Base-by-base conservation (phyloP, 2,797 vertebrate species). In the Enteromius thamalakanensis region DNA sequence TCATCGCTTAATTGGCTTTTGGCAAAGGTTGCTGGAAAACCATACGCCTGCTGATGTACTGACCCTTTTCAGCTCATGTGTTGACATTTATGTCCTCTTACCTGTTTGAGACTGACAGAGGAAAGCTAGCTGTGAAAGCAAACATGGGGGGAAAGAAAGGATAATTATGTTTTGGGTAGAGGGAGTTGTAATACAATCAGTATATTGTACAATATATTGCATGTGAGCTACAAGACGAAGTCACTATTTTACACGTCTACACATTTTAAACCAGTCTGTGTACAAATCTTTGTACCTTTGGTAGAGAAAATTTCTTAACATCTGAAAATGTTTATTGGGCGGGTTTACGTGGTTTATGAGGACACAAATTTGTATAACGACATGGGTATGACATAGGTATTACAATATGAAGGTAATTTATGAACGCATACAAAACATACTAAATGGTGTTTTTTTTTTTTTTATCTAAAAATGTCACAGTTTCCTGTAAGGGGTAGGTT, bases 81-180 rank as follows among this genome's bases (percentile, higher is more conserved):
- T 86, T 86, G 76, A 86, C 79, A 80, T 87, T 84, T 82, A 37
- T 70, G 45, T 85, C 55, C 23, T 71, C 19, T 53, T 81, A 83
- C 19, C 45, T 77, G 68, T 74, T 49, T 37, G 74, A 81, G 69
- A 72, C 68, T 26, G 68, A 42, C 26, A n/a, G 23, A 60, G 55
- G 19, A 19, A 51, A 72, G 49, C 76, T 76, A 67, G 37, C 80
- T 67, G 17, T 26, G n/a, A 87, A 81, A 45, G 53, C 76, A 88
- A 87, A 84, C 84, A 86, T 26, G 40, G 53, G 34, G 49, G 40
- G 40, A 65, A 81, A 74, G 1, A 81, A 37, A 40, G 29, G 21
- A 37, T 51, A 26, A 19, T 23, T 76, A 15, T n/a, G 47, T 26
- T 15, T 40, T 62, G 40, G n/a, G 19, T 23, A 17, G 29, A 10